These are phyloP conservation scores for Oeneis ivallda DNA, from an alignment of 2,888 invertebrate genomes.

Conservation along the genomic window DNA sequence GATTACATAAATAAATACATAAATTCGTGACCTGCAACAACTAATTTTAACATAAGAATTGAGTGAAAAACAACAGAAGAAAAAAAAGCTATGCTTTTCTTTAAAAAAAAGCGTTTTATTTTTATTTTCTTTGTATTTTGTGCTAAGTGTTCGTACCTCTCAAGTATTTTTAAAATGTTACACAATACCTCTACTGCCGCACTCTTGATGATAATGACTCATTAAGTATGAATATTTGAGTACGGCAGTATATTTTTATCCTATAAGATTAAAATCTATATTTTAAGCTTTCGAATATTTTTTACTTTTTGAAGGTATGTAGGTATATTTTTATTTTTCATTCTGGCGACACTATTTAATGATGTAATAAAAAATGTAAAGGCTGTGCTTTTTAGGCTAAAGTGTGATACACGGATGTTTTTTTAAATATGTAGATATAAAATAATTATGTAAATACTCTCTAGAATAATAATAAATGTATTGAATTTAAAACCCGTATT, in stretches of 20 bases:
- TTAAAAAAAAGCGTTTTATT: not conserved
- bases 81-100: not conserved
- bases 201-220: too few relatives aligned
- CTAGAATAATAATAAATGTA: conserved; percentile 24
- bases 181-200: too few relatives aligned
- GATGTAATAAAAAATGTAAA: conserved; percentile 49
- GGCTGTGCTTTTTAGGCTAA: conserved; percentile 63
- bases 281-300: not conserved
- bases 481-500: conserved; percentile 2
- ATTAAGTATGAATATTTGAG: too few relatives aligned
- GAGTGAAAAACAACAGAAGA: not conserved
- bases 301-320: not conserved
- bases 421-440: conserved; percentile 40
- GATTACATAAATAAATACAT: too few relatives aligned
- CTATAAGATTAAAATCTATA: too few relatives aligned
- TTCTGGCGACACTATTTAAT: conserved; percentile 36
- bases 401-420: conserved; percentile 16
- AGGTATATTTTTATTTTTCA: conserved; percentile 5
- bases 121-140: not conserved
- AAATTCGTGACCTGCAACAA: not conserved
- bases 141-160: too few relatives aligned
- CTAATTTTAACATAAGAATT: not conserved
- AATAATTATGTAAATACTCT: conserved; percentile 25
- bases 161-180: too few relatives aligned
- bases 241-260: not conserved